Percentiles rank a stretch among this genome's conserved stretches.
Conservation (phyloP, 2,113 vertebrate species). For the Chionis minor region DNA sequence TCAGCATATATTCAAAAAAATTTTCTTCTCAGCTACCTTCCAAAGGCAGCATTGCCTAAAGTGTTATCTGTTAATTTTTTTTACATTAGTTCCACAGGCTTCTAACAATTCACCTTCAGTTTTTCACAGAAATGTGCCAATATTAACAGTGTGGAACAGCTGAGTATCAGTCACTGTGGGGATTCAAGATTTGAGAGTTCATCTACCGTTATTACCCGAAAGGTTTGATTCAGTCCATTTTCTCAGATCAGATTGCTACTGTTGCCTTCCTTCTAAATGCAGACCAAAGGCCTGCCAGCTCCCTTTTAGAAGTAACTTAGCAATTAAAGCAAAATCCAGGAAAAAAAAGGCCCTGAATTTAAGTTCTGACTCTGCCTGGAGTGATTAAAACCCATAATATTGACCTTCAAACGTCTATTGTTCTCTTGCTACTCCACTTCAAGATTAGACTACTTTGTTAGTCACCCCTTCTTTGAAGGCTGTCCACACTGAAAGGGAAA, state of each 20-base stretch:
- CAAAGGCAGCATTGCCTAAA: neutral
- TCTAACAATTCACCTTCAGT: neutral
- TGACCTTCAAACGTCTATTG: neutral
- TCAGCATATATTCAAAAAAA: neutral
- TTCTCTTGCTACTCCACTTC: neutral
- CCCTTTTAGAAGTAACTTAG: neutral
- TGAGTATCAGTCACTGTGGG: neutral
- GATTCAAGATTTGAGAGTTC: neutral
- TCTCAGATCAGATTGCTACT: neutral
- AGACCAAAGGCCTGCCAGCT: neutral
- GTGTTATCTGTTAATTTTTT: neutral
- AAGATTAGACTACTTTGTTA: neutral
- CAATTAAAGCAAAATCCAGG: neutral
- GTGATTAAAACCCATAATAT: neutral
- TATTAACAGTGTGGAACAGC: neutral
- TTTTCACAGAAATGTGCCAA: neutral
- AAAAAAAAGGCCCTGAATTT: neutral
- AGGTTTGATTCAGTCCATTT: neutral
- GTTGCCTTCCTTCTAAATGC: neutral
- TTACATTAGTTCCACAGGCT: neutral
- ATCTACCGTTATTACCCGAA: neutral
- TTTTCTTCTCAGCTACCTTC: neutral
- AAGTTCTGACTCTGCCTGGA: neutral
- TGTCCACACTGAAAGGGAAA: neutral
- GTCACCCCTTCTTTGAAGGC: neutral